Percentiles rank a stretch among this genome's conserved stretches.
Conservation (phyloP, 2,797 vertebrate species). For the Pantherophis alleghaniensis region DNA sequence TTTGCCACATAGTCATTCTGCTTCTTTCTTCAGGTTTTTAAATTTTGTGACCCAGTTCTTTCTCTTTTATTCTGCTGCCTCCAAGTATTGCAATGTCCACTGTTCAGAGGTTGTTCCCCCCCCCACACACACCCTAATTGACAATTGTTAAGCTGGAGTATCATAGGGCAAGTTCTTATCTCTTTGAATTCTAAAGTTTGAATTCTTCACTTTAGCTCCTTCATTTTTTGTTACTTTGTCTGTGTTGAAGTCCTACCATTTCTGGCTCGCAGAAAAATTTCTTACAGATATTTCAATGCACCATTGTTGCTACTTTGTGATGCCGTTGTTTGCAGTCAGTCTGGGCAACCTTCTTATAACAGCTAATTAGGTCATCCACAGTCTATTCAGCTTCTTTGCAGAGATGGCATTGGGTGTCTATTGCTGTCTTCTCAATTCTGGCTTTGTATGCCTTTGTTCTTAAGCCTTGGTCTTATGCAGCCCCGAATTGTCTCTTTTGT, state of each 20-base stretch:
- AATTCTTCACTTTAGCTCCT: background rate
- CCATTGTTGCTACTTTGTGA: background rate
- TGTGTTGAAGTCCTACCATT: background rate
- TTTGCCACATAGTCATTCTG: background rate
- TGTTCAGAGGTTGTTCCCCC: background rate
- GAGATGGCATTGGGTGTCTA: background rate
- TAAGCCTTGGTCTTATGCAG: background rate
- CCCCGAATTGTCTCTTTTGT: background rate
- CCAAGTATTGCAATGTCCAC: background rate
- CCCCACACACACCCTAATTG: background rate
- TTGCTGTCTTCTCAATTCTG: background rate
- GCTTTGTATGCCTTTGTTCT: background rate
- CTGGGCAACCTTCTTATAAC: background rate
- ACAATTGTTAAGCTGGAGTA: background rate
- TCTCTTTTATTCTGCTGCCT: background rate
- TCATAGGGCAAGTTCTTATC: background rate
- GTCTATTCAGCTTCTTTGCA: background rate
- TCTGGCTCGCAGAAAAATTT: background rate
- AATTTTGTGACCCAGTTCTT: background rate
- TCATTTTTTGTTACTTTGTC: background rate
- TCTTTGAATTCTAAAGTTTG: background rate
- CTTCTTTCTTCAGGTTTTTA: background rate
- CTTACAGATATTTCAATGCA: background rate
- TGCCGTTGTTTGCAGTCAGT: background rate
- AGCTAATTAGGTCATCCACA: background rate